Base-by-base conservation (phyloP, 2,888 invertebrate genomes). In the Lycaena phlaeas region DNA sequence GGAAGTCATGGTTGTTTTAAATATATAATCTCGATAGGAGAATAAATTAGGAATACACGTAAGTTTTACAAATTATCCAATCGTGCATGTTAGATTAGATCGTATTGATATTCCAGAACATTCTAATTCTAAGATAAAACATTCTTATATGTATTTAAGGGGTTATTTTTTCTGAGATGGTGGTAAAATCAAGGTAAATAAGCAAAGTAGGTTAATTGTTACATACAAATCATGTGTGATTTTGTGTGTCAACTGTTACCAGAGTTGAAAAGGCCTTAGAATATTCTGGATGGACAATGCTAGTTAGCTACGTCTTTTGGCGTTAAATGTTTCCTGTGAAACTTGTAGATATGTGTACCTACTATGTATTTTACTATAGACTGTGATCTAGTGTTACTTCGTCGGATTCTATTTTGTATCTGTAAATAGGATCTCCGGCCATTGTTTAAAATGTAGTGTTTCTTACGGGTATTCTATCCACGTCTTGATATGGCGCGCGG, bases 381-480 rank as follows among this genome's bases (percentile, higher is more conserved):
- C 82, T 82, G 82, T 82, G 82, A 82, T 82, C 73, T 82, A 82
- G 82, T 64, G 64, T 76, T 72, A 81, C 72, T 82, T 79, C 74
- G 68, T 73, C 73, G 75, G 63, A 65, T 75, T 75, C 78, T 82
- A 78, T n/a, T n/a, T n/a, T n/a, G n/a, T n/a, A n/a, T 76, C 75
- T 75, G 76, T 73, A 76, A 77, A 41, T 41, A 71, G 18, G 11
- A 18, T 12, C 17, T 11, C 7, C 31, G 30, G 4, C n/a, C n/a
- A n/a, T n/a, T 10, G 18, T 31, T 31, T 29, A 2, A 14, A 2
- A 4, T 34, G 10, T 34, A 22, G 18, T 17, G 11, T 34, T 34
- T 34, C 22, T 34, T 34, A 34, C 18, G 34, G 34, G 22, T 34
- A n/a, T n/a, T n/a, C 17, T 34, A 11, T 38, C 18, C 28, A 5